Evolutionary conservation across 2,797 vertebrate species (phyloP).

Genomic region (Karalla daura): DNA sequence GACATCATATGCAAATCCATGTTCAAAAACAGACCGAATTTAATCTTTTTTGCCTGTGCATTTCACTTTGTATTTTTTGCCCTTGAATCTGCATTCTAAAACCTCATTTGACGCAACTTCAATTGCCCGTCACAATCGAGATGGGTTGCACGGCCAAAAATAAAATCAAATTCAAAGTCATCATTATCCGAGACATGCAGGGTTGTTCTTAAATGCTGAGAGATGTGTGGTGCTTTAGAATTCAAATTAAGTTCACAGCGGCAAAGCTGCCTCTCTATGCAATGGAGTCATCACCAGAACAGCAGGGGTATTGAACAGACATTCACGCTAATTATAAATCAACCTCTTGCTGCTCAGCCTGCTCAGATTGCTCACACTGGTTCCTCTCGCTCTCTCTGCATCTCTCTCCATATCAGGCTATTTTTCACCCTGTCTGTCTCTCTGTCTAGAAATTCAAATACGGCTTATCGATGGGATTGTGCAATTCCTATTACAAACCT

Average conservation of each 20-base stretch:
- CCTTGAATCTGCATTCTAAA: too few relatives aligned
- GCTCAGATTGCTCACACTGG: conserved; percentile 59
- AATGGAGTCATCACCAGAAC: conserved; percentile 74
- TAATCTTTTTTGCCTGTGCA: too few relatives aligned
- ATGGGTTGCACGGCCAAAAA: conserved; percentile 1
- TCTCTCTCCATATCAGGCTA: conserved; percentile 3
- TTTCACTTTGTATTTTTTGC: too few relatives aligned
- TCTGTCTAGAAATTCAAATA: too few relatives aligned
- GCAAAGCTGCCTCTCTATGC: conserved; percentile 60
- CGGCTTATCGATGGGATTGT: too few relatives aligned
- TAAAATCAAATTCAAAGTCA: conserved; percentile 25
- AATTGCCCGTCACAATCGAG: conserved; percentile 11
- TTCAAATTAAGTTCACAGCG: conserved; percentile 72
- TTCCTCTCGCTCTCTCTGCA: conserved; percentile 23
- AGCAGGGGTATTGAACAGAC: conserved; percentile 73
- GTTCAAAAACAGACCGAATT: too few relatives aligned
- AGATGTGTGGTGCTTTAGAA: conserved; percentile 62
- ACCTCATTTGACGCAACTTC: conserved; percentile 1
- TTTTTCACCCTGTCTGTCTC: neutral
- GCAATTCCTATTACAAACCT: too few relatives aligned
- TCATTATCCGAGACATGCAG: conserved; percentile 38
- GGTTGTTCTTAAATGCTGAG: conserved; percentile 40
- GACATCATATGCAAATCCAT: too few relatives aligned
- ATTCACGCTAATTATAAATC: conserved; percentile 80
- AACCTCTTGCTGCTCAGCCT: conserved; percentile 68